Evolutionary conservation across 2,797 vertebrate genomes (phyloP).

Genomic region (Buphagus erythrorhynchus): DNA sequence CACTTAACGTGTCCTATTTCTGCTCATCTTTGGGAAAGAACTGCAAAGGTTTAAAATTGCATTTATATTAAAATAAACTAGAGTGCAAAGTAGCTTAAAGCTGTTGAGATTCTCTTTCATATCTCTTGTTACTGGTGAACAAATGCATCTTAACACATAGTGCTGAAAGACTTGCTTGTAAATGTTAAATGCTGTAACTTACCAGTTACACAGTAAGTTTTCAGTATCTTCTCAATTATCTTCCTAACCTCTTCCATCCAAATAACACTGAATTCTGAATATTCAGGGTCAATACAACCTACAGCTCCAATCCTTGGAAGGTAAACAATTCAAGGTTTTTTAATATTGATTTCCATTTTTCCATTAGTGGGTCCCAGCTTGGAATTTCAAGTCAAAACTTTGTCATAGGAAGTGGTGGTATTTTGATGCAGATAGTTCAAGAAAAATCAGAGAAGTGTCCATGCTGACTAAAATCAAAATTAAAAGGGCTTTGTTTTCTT

Average conservation of each 20-base stretch:
- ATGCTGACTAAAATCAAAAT: neutral
- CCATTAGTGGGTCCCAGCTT: neutral
- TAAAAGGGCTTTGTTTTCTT: neutral
- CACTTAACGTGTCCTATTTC: neutral
- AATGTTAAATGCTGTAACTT: neutral
- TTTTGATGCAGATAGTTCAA: neutral
- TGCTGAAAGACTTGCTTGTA: neutral
- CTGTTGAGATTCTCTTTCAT: neutral
- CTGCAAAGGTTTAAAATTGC: neutral
- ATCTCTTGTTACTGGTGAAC: neutral
- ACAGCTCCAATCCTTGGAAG: neutral
- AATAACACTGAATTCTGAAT: neutral
- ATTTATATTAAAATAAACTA: neutral
- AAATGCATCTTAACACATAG: neutral
- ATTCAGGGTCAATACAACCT: neutral
- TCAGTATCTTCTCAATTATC: neutral
- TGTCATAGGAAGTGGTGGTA: neutral
- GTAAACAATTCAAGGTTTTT: neutral
- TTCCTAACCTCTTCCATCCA: neutral
- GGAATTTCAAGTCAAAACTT: neutral
- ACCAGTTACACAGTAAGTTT: neutral
- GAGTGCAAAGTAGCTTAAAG: neutral
- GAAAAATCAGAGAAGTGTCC: neutral
- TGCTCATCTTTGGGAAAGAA: neutral
- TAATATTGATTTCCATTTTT: neutral